These are phyloP conservation scores for Rhinichthys osculus DNA, from an alignment of 2,797 vertebrate species.

Conservation along the genomic window DNA sequence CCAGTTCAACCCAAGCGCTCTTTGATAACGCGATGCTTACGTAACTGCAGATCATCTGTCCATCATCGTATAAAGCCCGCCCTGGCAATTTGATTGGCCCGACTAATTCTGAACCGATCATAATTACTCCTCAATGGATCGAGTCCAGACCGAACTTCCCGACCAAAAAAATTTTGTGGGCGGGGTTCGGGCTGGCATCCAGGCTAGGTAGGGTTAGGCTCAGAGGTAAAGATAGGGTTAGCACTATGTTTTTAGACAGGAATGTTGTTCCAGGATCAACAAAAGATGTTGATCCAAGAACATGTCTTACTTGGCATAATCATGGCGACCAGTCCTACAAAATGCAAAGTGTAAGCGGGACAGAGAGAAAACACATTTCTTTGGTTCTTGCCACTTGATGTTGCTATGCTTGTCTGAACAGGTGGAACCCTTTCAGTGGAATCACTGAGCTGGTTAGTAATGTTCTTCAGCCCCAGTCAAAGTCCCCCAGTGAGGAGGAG, in stretches of 20 bases:
- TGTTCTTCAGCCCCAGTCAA: constrained; percentile 91
- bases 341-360: neutral
- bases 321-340: neutral
- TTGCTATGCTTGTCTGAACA: constrained; percentile 85
- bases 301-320: neutral
- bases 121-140: too few species aligned
- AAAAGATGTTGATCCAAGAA: neutral
- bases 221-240: neutral
- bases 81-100: too few species aligned
- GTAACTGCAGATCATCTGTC: too few species aligned
- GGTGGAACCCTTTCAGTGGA: constrained; percentile 93
- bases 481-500: constrained; percentile 87
- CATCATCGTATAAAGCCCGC: too few species aligned
- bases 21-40: too few species aligned
- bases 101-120: too few species aligned
- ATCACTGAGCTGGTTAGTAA: constrained; percentile 95
- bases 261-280: neutral
- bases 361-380: neutral
- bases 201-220: neutral
- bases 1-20: too few species aligned
- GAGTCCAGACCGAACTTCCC: too few species aligned
- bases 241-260: neutral
- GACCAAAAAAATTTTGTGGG: too few species aligned
- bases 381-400: constrained; percentile 31
- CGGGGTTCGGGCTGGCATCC: too few species aligned